Percentiles rank a stretch among this genome's conserved stretches.
Conservation (phyloP, 2,797 vertebrate genomes). For the Lepus oiostolus region DNA sequence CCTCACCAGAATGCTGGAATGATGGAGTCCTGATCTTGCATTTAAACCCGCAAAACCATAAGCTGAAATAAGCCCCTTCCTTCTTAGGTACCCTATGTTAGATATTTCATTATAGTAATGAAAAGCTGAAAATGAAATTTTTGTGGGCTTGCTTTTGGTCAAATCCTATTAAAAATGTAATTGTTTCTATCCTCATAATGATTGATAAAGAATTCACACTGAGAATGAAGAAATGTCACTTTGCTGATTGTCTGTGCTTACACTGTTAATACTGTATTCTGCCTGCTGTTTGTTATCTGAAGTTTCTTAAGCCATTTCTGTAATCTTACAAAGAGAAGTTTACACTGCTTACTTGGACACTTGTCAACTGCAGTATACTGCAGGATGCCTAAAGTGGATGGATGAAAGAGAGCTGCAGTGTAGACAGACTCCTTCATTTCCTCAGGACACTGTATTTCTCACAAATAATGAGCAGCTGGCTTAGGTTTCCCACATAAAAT, state of each 20-base stretch:
- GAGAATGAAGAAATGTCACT: not conserved
- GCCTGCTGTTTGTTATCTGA: not conserved
- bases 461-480: not conserved
- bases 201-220: not conserved
- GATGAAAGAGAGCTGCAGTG: not conserved
- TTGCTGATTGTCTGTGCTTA: not conserved
- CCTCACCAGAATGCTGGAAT: no score
- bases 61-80: no score
- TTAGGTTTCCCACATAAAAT: not conserved
- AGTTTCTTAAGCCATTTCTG: not conserved
- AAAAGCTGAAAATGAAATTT: no score
- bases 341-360: not conserved
- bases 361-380: not conserved
- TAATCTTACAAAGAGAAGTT: not conserved
- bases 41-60: no score
- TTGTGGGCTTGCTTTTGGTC: not conserved
- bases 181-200: conserved; percentile 14
- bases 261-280: not conserved
- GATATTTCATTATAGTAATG: no score
- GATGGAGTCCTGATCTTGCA: no score
- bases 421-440: not conserved
- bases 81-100: no score
- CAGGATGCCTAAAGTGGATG: not conserved
- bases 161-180: not conserved
- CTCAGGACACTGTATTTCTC: not conserved